Conservation (phyloP, 2,888 invertebrate genomes). For the Eristalis intricaria region DNA sequence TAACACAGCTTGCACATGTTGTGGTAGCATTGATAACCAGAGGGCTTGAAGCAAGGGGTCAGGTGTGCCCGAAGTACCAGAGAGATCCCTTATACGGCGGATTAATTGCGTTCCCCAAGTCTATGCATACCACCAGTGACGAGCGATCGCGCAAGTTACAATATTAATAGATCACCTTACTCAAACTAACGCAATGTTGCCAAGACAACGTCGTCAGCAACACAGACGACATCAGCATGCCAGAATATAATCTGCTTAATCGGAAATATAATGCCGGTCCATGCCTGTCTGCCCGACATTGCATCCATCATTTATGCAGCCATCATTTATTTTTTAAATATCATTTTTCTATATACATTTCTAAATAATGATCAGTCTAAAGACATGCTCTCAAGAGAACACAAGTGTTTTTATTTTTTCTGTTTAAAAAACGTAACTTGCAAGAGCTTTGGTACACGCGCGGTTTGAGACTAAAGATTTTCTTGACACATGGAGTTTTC, state of each 20-base stretch:
- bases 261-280: not conserved
- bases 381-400: no score
- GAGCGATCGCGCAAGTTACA: no score
- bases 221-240: not conserved
- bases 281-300: not conserved
- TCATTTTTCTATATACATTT: not conserved
- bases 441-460: no score
- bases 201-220: not conserved
- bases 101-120: constrained; percentile 7
- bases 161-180: not conserved
- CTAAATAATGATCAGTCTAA: not conserved
- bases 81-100: not conserved
- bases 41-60: no score
- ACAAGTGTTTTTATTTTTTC: no score
- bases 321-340: not conserved
- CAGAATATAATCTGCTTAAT: not conserved
- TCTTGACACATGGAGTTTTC: no score
- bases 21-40: no score
- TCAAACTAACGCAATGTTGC: not conserved
- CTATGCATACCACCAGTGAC: not conserved
- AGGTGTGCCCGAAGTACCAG: not conserved
- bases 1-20: no score
- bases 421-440: no score
- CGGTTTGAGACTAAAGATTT: no score
- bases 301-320: not conserved